These are phyloP conservation scores for Iguana delicatissima DNA, from an alignment of 2,797 vertebrate species.

Conservation along the genomic window DNA sequence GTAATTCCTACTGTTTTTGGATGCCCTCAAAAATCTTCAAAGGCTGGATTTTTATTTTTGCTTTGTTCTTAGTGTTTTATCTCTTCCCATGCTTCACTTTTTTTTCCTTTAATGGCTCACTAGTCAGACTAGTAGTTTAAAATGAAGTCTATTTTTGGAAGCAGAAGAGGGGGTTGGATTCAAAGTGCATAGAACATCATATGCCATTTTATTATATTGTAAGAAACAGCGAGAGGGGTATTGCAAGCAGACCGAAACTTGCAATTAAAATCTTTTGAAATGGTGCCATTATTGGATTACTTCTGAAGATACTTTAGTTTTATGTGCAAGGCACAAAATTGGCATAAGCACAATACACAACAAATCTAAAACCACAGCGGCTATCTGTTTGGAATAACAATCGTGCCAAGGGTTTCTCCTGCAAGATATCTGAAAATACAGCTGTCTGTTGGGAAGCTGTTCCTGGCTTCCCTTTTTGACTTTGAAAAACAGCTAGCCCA, in stretches of 20 bases:
- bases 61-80: neutral
- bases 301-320: constrained; percentile 41
- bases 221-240: neutral
- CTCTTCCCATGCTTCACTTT: constrained; percentile 40
- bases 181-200: neutral
- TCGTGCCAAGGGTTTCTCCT: neutral
- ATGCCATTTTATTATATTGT: neutral
- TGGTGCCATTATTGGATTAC: constrained; percentile 28
- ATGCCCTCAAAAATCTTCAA: constrained; percentile 22
- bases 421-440: constrained; percentile 8
- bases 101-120: constrained; percentile 28
- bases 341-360: neutral
- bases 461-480: neutral
- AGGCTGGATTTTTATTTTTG: neutral
- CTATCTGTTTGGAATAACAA: constrained; percentile 39
- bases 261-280: constrained; percentile 18
- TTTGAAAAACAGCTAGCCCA: neutral
- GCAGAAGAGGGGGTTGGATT: neutral
- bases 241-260: constrained; percentile 28
- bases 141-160: constrained; percentile 35
- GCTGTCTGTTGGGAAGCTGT: constrained; percentile 2
- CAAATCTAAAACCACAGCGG: neutral
- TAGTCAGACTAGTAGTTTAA: constrained; percentile 18
- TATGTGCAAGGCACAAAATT: constrained; percentile 18
- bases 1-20: constrained; percentile 7